Evolutionary conservation across 2,888 invertebrate genomes (phyloP).

Genomic region (Cryptocephalus moraei): DNA sequence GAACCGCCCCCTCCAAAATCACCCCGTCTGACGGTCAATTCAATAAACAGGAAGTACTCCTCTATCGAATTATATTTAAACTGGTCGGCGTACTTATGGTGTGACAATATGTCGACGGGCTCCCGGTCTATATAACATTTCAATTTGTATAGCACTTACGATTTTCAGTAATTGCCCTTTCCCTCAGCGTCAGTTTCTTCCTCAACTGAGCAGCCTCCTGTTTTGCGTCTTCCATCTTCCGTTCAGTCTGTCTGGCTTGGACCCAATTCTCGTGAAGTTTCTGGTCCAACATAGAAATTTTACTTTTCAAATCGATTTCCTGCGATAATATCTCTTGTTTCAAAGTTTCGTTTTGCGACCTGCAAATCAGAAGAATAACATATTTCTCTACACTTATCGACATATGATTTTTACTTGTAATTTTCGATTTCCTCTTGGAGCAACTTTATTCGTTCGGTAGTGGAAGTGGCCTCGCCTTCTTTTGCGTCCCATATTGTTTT

Average conservation of each 20-base stretch:
- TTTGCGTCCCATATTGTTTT: slow-evolving; percentile 71
- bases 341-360: slow-evolving; percentile 49
- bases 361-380: slow-evolving; percentile 20
- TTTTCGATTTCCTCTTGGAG: slow-evolving; percentile 72
- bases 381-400: neutral
- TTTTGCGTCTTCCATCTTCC: slow-evolving; percentile 71
- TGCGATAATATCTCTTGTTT: slow-evolving; percentile 82
- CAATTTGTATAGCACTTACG: slow-evolving; percentile 36
- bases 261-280: slow-evolving; percentile 84
- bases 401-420: slow-evolving; percentile 47
- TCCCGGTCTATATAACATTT: neutral
- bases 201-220: slow-evolving; percentile 59
- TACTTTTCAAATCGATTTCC: slow-evolving; percentile 57
- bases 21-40: no score
- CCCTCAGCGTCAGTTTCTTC: slow-evolving; percentile 48
- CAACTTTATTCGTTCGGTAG: slow-evolving; percentile 65
- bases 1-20: no score
- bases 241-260: slow-evolving; percentile 67
- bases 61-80: no score
- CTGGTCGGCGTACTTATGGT: no score
- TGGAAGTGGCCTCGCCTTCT: slow-evolving; percentile 71
- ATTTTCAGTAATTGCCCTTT: slow-evolving; percentile 42
- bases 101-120: no score
- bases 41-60: no score
- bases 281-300: slow-evolving; percentile 69